Evolutionary conservation across 2,113 vertebrate species (phyloP).

Genomic region (Mus pahari): DNA sequence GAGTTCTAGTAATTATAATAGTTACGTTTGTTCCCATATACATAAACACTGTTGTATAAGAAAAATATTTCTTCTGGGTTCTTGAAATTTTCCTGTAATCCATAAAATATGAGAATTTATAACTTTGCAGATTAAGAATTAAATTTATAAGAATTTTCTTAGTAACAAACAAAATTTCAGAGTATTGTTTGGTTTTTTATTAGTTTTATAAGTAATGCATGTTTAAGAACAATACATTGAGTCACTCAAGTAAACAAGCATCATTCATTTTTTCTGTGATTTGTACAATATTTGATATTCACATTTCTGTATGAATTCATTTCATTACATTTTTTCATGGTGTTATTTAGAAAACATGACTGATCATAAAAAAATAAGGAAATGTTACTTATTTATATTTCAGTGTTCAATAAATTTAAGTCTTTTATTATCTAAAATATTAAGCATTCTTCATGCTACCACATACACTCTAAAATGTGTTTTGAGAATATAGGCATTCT

Average conservation of each 20-base stretch:
- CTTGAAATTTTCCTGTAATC: neutral
- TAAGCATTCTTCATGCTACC: neutral
- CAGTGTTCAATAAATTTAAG: neutral
- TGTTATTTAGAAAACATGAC: neutral
- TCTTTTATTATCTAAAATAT: neutral
- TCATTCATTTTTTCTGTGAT: neutral
- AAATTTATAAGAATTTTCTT: neutral
- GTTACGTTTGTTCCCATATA: neutral
- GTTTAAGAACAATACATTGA: neutral
- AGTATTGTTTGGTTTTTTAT: too few relatives aligned
- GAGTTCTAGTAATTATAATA: neutral
- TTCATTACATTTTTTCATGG: neutral
- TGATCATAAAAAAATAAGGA: neutral
- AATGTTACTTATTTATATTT: neutral
- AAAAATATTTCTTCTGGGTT: neutral
- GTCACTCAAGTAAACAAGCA: neutral
- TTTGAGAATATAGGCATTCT: neutral
- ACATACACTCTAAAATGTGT: neutral
- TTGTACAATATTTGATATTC: neutral
- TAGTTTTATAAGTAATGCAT: neutral
- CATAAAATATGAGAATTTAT: rapidly evolving
- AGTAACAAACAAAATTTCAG: neutral
- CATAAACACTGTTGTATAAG: neutral
- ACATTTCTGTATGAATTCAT: neutral
- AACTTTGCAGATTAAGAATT: neutral